Evolutionary conservation across 2,113 vertebrate species (phyloP).

Genomic region (Ellobius talpinus): DNA sequence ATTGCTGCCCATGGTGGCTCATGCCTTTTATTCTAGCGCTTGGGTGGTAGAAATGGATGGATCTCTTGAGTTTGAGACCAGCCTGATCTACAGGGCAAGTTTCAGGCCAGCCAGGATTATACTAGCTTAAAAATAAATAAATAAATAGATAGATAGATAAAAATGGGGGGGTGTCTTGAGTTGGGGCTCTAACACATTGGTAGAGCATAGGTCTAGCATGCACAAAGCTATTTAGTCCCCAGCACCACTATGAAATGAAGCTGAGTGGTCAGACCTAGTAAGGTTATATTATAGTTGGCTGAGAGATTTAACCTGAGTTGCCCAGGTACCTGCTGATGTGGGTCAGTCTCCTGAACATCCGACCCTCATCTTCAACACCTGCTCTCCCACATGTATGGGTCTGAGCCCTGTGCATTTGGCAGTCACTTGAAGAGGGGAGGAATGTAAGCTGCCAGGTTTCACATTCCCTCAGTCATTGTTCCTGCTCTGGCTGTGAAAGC

Average conservation of each 20-base stretch:
- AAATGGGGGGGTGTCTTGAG: neutral
- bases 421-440: constrained; percentile 13
- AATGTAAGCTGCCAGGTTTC: neutral
- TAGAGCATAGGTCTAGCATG: too few species aligned
- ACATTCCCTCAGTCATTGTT: neutral
- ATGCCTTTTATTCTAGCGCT: neutral
- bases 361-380: neutral
- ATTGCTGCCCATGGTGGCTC: neutral
- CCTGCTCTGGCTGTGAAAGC: constrained; percentile 27
- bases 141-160: too few species aligned
- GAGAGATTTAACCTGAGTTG: neutral
- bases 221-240: neutral
- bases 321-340: neutral
- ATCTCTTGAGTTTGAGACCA: neutral
- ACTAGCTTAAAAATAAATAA: neutral
- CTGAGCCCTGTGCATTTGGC: neutral
- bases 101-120: neutral
- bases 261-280: constrained; percentile 9
- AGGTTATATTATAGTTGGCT: neutral
- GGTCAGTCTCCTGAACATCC: neutral
- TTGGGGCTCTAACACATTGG: neutral
- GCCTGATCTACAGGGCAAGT: neutral
- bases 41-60: neutral
- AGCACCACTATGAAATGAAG: neutral
- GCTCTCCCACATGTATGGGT: neutral